A percentile compares a stretch with the other conserved stretches of the same genome.
Evolutionary conservation across 2,113 vertebrate genomes (phyloP).

Genomic region (Nibea coibor): DNA sequence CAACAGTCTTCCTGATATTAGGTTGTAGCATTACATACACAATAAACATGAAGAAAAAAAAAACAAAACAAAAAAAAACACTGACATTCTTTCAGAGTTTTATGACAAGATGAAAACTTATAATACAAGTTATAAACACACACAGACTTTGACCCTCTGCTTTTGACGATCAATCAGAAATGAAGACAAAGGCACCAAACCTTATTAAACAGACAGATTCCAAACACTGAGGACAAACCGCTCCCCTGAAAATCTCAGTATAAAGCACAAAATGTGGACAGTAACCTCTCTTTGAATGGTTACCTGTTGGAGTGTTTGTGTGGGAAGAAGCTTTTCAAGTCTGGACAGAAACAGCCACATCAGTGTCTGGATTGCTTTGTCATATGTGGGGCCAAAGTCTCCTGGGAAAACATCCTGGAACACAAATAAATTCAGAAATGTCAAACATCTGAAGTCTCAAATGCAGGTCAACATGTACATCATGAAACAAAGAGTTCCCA

Average conservation of each 20-base stretch:
- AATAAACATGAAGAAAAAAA: neutral
- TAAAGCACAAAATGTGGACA: neutral
- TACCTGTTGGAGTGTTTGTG: conserved; percentile 80
- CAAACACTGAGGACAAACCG: neutral
- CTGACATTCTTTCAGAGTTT: neutral
- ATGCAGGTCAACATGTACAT: neutral
- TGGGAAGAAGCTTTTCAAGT: conserved; percentile 83
- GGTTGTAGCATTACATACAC: neutral
- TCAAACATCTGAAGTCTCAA: neutral
- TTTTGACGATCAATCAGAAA: neutral
- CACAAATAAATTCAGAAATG: neutral
- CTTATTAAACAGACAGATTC: neutral
- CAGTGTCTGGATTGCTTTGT: conserved; percentile 84
- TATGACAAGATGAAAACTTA: neutral
- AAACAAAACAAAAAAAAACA: no score
- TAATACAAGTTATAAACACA: neutral
- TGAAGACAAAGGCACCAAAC: neutral
- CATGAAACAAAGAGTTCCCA: neutral
- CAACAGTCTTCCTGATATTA: neutral
- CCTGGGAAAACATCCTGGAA: conserved; percentile 83
- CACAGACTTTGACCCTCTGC: neutral
- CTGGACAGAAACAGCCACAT: conserved; percentile 86
- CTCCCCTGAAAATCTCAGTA: neutral
- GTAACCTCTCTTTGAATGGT: neutral
- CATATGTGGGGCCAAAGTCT: conserved; percentile 86